Conservation (phyloP, 2,888 invertebrate genomes). For the Drosophila cognata region DNA sequence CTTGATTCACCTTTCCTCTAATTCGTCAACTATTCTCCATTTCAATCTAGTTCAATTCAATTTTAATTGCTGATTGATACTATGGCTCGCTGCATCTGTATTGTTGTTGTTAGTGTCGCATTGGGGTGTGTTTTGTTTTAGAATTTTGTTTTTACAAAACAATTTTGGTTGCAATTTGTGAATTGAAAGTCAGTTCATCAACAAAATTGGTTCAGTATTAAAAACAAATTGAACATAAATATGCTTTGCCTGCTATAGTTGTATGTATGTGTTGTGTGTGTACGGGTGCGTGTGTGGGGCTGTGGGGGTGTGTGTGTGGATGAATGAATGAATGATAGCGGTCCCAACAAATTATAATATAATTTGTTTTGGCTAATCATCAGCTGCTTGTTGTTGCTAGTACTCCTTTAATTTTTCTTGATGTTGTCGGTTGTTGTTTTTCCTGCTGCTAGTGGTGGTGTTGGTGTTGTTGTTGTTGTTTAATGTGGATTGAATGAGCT, state of each 20-base stretch:
- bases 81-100: constrained; percentile 26
- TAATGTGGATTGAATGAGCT: constrained; percentile 44
- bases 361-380: constrained; percentile 1
- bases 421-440: constrained; percentile 2
- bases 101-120: constrained; percentile 1
- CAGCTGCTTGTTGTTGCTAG: neutral
- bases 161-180: constrained; percentile 35
- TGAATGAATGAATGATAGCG: constrained; percentile 12
- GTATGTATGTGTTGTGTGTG: constrained; percentile 12
- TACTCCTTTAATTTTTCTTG: neutral
- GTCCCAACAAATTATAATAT: constrained; percentile 13
- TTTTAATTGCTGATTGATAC: constrained; percentile 12
- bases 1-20: neutral
- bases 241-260: constrained; percentile 46
- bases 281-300: constrained; percentile 5
- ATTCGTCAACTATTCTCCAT: neutral
- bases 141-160: constrained; percentile 33
- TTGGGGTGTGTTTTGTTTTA: constrained; percentile 25
- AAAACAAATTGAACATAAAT: constrained; percentile 52
- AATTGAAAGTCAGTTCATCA: constrained; percentile 18
- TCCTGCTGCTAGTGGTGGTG: constrained; percentile 2
- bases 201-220: constrained; percentile 22
- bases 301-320: neutral
- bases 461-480: neutral
- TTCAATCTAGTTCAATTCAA: constrained; percentile 9